Percentiles rank a stretch among this genome's conserved stretches.
Evolutionary conservation across 2,888 invertebrate genomes (phyloP).

Genomic region (Nemapogon koenigi): DNA sequence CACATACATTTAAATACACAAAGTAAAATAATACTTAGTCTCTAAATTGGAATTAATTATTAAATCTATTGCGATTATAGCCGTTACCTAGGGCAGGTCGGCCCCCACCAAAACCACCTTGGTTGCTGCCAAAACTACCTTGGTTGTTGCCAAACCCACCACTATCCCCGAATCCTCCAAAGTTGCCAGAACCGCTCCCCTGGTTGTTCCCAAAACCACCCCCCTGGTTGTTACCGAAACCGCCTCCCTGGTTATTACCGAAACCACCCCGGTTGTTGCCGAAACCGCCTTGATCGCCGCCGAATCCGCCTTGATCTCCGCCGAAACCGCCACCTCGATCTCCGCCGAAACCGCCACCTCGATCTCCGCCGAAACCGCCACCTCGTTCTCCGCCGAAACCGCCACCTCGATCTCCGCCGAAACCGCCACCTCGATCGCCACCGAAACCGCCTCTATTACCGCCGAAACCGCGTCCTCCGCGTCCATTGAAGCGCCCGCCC

Average conservation of each 20-base stretch:
- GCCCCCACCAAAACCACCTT: not conserved
- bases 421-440: conserved; percentile 21
- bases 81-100: no score
- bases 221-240: not conserved
- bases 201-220: conserved; percentile 14
- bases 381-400: conserved; percentile 17
- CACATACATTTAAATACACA: no score
- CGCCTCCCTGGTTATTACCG: not conserved
- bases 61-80: no score
- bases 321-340: no score
- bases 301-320: conserved; percentile 23
- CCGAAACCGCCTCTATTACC: conserved; percentile 21
- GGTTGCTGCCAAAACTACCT: conserved; percentile 19
- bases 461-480: conserved; percentile 22
- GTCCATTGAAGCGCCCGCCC: conserved; percentile 22
- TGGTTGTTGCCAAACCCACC: conserved; percentile 20
- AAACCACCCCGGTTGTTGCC: not conserved
- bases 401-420: conserved; percentile 17
- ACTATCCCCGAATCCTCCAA: conserved; percentile 19
- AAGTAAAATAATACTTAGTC: no score
- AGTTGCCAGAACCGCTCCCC: conserved; percentile 10
- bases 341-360: no score
- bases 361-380: conserved; percentile 1
- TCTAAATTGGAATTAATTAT: no score
- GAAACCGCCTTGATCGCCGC: conserved; percentile 12